A percentile compares a stretch with the other conserved stretches of the same genome.
Evolutionary conservation across 2,888 invertebrate species (phyloP).

Genomic region (Tinea pellionella): DNA sequence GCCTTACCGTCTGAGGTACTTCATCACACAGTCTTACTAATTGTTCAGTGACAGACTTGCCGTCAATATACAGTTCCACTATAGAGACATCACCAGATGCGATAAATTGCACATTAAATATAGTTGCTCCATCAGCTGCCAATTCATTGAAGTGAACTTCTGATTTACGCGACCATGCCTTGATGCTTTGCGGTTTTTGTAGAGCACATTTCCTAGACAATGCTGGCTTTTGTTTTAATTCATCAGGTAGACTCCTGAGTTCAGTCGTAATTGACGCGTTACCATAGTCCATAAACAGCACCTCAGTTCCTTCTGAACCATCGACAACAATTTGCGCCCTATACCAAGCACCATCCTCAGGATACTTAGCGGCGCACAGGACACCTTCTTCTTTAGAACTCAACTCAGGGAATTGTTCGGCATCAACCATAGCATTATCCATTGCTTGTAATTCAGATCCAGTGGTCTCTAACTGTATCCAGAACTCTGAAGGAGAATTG

Average conservation of each 20-base stretch:
- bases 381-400: slow-evolving; percentile 55
- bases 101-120: slow-evolving; percentile 76
- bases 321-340: slow-evolving; percentile 73
- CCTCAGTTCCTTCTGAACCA: slow-evolving; percentile 68
- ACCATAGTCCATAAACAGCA: slow-evolving; percentile 77
- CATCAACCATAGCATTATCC: slow-evolving; percentile 66
- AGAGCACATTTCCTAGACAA: slow-evolving; percentile 73
- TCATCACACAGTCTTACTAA: slow-evolving; percentile 65
- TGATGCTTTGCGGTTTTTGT: slow-evolving; percentile 66
- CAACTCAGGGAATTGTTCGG: slow-evolving; percentile 63
- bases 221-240: slow-evolving; percentile 68
- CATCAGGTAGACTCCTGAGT: slow-evolving; percentile 69
- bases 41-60: slow-evolving; percentile 72
- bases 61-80: slow-evolving; percentile 72
- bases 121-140: slow-evolving; percentile 75
- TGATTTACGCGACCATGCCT: slow-evolving; percentile 74
- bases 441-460: slow-evolving; percentile 68
- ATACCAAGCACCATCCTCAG: slow-evolving; percentile 75
- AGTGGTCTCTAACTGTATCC: slow-evolving; percentile 79
- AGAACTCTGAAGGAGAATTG: slow-evolving; percentile 81
- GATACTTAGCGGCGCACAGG: slow-evolving; percentile 74
- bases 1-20: slow-evolving; percentile 25
- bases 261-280: slow-evolving; percentile 71
- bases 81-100: slow-evolving; percentile 74
- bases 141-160: slow-evolving; percentile 75